phyloP scores from a whole-genome alignment of 1,140 invertebrate species.

The Drosophila asahinai region DNA sequence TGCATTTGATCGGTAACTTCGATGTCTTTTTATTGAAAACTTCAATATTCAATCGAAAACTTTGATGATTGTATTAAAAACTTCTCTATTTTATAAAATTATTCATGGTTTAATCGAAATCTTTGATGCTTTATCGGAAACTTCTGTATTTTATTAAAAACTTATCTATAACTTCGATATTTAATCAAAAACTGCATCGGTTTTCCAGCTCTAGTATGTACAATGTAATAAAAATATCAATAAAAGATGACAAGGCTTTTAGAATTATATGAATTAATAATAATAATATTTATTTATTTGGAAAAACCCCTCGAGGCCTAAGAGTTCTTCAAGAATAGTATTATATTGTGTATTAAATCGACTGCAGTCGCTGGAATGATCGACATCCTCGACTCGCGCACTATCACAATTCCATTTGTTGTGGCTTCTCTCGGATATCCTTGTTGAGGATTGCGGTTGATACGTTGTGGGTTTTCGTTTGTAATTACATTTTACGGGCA shows the following conservation, averaged over 20 bases:
- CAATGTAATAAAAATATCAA: too few species aligned
- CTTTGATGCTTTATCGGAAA: too few species aligned
- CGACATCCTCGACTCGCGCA: neutral
- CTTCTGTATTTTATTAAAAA: too few species aligned
- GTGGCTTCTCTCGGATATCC: neutral
- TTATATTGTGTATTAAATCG: neutral
- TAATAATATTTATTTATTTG: neutral
- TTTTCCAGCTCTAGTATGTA: neutral
- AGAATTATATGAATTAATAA: neutral
- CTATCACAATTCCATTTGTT: conserved; percentile 10
- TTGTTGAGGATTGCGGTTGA: conserved; percentile 16
- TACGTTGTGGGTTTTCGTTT: conserved; percentile 31
- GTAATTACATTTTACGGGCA: conserved; percentile 39
- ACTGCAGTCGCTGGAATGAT: conserved; percentile 8
- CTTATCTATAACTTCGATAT: neutral
- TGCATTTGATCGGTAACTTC: too few species aligned
- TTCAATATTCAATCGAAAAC: too few species aligned
- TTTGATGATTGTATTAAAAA: too few species aligned
- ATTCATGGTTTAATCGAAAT: too few species aligned
- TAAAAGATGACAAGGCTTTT: neutral
- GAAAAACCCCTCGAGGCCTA: too few species aligned
- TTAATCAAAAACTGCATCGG: neutral
- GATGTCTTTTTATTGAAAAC: neutral
- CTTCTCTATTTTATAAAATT: too few species aligned
- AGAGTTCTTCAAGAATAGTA: neutral